Evolutionary conservation across 1,140 invertebrate species (phyloP), one percentile per base, ranked within the genome.

Genomic region (Orius insidiosus): DNA sequence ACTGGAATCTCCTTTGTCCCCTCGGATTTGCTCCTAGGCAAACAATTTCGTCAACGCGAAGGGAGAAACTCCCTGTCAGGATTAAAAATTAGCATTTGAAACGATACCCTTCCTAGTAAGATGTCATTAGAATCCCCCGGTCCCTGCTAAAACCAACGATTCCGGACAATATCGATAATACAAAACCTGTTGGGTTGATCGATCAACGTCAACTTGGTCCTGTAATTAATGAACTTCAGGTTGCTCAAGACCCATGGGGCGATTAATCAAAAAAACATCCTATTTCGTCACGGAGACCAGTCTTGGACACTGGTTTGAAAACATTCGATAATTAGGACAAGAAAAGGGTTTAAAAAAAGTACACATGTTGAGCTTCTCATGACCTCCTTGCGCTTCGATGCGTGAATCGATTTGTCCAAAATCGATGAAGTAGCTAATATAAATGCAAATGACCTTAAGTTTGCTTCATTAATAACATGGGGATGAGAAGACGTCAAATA

Each of bases 111-210:
- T n/a, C n/a, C 24, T n/a, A 31, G 18, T 24, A 30, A 43, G 41
- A 43, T 31, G 31, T 43, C 41, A 43, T 43, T 43, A 43, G 24
- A 30, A 43, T 30, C 19, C 19, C 7, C 18, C 9, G 41, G 41
- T 11, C 19, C n/a, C 11, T 11, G 38, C 41, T 31, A 31, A 43
- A 43, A 24, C 41, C 31, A 43, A 43, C 41, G 41, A 43, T 43
- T 18, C 18, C 13, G 41, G 31, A 43, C 41, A 43, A 43, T 43
- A 43, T 43, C 41, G 41, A 43, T 43, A 43, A 43, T 43, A 43
- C 19, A 36, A 43, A 43, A 43, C 41, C 41, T 43, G 41, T 43
- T 43, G 41, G 41, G 41, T 43, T 43, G 41, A 43, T 43, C 41
- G 41, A 43, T 43, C 41, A 43, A 43, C 41, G 41, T 43, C 41